These are phyloP conservation scores for Sycophaga agraensis DNA, from an alignment of 1,140 invertebrate species.

Conservation along the genomic window DNA sequence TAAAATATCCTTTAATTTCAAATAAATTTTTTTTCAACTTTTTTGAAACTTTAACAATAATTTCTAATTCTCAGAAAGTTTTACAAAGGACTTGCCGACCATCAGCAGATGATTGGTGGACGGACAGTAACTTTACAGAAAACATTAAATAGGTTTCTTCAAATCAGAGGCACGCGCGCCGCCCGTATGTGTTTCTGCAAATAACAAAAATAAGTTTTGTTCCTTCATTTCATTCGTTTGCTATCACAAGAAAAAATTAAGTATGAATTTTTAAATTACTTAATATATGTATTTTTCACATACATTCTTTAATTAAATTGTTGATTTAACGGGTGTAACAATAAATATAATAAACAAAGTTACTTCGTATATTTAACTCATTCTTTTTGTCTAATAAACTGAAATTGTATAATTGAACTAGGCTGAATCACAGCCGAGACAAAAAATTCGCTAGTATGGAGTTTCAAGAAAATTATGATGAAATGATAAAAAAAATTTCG, in stretches of 20 bases:
- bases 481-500: background rate
- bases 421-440: background rate
- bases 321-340: background rate
- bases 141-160: too few relatives aligned
- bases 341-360: slow-evolving; percentile 27
- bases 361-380: slow-evolving; percentile 23
- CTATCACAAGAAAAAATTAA: slow-evolving; percentile 51
- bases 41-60: too few relatives aligned
- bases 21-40: too few relatives aligned
- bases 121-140: too few relatives aligned
- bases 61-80: too few relatives aligned
- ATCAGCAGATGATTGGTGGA: too few relatives aligned
- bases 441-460: background rate
- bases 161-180: too few relatives aligned
- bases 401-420: slow-evolving; percentile 6
- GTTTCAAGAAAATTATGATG: background rate
- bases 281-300: background rate
- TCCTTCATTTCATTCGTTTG: slow-evolving; percentile 28
- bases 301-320: slow-evolving; percentile 31
- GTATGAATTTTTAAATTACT: slow-evolving; percentile 38
- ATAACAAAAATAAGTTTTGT: slow-evolving; percentile 27
- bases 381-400: slow-evolving; percentile 1
- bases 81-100: too few relatives aligned
- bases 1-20: too few relatives aligned
- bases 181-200: too few relatives aligned